These are phyloP conservation scores for Notothenia rossii DNA, from an alignment of 2,113 vertebrate species.

Conservation along the genomic window DNA sequence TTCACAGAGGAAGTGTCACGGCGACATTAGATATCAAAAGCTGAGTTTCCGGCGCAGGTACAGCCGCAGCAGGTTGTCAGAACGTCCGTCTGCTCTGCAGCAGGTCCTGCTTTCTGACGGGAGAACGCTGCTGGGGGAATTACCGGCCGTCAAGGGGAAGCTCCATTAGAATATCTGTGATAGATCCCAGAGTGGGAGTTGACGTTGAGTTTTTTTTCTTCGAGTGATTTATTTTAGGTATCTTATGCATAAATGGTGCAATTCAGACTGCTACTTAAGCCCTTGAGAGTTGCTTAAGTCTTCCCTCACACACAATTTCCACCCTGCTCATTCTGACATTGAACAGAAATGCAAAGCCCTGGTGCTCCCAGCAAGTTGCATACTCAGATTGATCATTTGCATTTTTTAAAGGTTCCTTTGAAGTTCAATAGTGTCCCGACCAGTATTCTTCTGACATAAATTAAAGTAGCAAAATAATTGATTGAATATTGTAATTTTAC, in stretches of 20 bases:
- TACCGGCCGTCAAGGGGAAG: slow-evolving; percentile 61
- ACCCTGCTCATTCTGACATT: slow-evolving; percentile 61
- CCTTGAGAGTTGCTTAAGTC: slow-evolving; percentile 69
- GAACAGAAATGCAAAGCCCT: slow-evolving; percentile 65
- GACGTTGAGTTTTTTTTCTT: slow-evolving; percentile 27
- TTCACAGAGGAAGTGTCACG: slow-evolving; percentile 58
- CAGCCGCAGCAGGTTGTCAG: slow-evolving; percentile 58
- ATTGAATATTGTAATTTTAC: background rate
- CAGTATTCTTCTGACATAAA: background rate
- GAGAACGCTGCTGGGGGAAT: slow-evolving; percentile 62
- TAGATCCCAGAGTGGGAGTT: slow-evolving; percentile 68
- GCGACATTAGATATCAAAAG: slow-evolving; percentile 51
- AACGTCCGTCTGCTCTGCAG: slow-evolving; percentile 56
- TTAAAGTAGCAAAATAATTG: background rate
- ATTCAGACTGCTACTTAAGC: slow-evolving; percentile 71
- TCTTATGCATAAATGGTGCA: slow-evolving; percentile 74
- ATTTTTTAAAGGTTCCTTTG: slow-evolving; percentile 49
- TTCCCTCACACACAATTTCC: slow-evolving; percentile 55
- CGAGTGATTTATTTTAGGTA: slow-evolving; percentile 41
- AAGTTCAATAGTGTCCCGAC: background rate
- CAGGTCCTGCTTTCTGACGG: slow-evolving; percentile 40
- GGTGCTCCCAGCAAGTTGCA: slow-evolving; percentile 48
- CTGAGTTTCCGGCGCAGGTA: slow-evolving; percentile 51
- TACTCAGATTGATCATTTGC: slow-evolving; percentile 49
- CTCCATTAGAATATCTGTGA: slow-evolving; percentile 70